Percentiles rank a stretch among this genome's conserved stretches.
These are phyloP conservation scores for Sinocyclocheilus grahami DNA, from an alignment of 2,113 vertebrate species.

Conservation along the genomic window DNA sequence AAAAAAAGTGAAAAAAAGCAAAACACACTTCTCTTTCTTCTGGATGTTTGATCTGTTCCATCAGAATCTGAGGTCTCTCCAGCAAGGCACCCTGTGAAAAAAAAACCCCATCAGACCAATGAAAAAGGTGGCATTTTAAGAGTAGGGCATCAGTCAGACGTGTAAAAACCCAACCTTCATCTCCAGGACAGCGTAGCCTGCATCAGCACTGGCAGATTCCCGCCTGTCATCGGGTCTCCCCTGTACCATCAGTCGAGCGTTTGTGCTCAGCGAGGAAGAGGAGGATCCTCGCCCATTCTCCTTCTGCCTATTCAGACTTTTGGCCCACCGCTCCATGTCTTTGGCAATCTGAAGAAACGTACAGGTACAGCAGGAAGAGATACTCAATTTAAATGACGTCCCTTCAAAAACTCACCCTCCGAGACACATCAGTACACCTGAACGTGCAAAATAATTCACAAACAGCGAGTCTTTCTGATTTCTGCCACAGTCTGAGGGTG, in stretches of 20 bases:
- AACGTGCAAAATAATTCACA: not conserved
- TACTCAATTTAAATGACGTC: not conserved
- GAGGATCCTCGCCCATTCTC: slow-evolving; percentile 80
- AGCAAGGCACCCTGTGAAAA: slow-evolving; percentile 79
- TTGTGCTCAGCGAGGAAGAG: slow-evolving; percentile 36
- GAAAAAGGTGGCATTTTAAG: not conserved
- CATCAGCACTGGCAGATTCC: slow-evolving; percentile 89
- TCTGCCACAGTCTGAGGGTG: not conserved
- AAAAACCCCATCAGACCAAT: not conserved
- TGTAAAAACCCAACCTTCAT: slow-evolving; percentile 78
- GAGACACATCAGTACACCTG: not conserved
- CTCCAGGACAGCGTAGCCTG: slow-evolving; percentile 88
- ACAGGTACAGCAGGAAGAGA: no score
- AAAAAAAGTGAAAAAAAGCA: no score
- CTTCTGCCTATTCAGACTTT: slow-evolving; percentile 88
- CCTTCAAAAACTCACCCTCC: not conserved
- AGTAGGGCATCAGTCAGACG: not conserved
- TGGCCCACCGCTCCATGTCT: slow-evolving; percentile 93
- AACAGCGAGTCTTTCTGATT: not conserved
- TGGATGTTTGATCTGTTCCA: slow-evolving; percentile 82
- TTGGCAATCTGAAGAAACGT: slow-evolving; percentile 81
- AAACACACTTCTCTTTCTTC: slow-evolving; percentile 76
- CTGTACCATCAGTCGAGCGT: slow-evolving; percentile 60
- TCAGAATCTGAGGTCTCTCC: slow-evolving; percentile 81
- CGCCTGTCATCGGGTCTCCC: slow-evolving; percentile 78